Base-by-base conservation (phyloP, 2,113 vertebrate species). In the Chloebia gouldiae region DNA sequence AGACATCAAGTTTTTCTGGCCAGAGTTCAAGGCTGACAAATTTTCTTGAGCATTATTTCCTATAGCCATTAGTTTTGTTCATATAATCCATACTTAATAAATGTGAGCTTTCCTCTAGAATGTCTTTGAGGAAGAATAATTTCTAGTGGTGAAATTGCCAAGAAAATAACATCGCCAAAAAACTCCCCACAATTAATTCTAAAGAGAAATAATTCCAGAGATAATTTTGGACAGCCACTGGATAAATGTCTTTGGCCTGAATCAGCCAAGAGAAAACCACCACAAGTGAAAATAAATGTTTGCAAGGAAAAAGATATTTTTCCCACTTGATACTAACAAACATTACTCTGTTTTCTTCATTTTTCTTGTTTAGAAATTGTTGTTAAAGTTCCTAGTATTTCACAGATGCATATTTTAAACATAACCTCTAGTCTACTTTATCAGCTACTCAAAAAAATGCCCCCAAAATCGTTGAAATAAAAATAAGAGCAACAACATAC, bases 341-440 rank as follows among this genome's bases (percentile, higher is more conserved):
- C 4, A 88, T 65, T 49, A 44, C 8, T 23, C 5, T 39, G 9
- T 75, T 68, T 39, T n/a, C 28, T 39, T 66, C 9, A 21, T 30
- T 66, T 37, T 31, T 24, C 27, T 11, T 37, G 10, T 37, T 59
- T 28, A 65, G 8, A 65, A 65, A 59, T 50, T 37, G 7, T 45
- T 66, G 13, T 28, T 23, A 51, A 66, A 25, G 10, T 13, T 45
- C 10, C 37, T 24, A 20, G 8, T 11, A 17, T 37, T 59, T 59
- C 27, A 37, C 8, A 57, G 27, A 10, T 57, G 15, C 2, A 16
- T 44, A 13, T 37, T 65, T 39, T 16, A 65, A 50, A 22, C 21
- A 17, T 0, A 9, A 53, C 2, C 15, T 5, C 9, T 25, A n/a
- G 7, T 7, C 4, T n/a, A 6, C 40, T 84, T 40, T 53, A n/a